Percentiles rank a stretch among this genome's conserved stretches.
Conservation (phyloP, 2,888 invertebrate genomes). For the Leucozona laternaria region DNA sequence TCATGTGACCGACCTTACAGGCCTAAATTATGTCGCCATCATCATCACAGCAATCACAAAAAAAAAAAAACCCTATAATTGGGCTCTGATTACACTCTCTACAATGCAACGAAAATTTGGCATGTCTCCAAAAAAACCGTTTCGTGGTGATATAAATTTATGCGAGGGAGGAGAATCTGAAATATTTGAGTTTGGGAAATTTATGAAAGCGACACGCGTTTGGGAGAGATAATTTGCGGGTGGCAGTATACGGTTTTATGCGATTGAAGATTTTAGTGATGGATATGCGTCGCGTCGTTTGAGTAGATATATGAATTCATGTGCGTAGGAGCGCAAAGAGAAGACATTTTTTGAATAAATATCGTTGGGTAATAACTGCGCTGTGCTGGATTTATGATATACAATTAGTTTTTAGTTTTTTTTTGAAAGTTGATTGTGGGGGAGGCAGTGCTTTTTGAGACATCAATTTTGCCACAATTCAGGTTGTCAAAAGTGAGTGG, state of each 20-base stretch:
- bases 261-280: constrained; percentile 17
- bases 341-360: background rate
- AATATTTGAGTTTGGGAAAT: constrained; percentile 33
- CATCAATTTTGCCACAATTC: background rate
- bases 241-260: constrained; percentile 48
- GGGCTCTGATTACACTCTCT: constrained; percentile 56
- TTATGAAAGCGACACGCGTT: constrained; percentile 48
- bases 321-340: constrained; percentile 28
- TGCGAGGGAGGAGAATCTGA: background rate
- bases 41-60: background rate
- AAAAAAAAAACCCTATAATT: constrained; percentile 36
- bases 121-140: constrained; percentile 39
- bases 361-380: background rate
- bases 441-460: background rate
- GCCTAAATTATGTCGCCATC: constrained; percentile 35
- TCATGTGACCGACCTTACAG: constrained; percentile 22
- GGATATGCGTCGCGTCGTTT: constrained; percentile 24
- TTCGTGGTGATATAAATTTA: background rate
- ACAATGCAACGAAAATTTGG: constrained; percentile 31
- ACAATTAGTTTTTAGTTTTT: constrained; percentile 11
- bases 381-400: constrained; percentile 23
- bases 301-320: constrained; percentile 1
- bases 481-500: background rate
- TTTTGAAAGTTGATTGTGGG: background rate
- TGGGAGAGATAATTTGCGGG: constrained; percentile 27